Evolutionary conservation across 2,888 invertebrate genomes (phyloP).

Genomic region (Urechis unicinctus): DNA sequence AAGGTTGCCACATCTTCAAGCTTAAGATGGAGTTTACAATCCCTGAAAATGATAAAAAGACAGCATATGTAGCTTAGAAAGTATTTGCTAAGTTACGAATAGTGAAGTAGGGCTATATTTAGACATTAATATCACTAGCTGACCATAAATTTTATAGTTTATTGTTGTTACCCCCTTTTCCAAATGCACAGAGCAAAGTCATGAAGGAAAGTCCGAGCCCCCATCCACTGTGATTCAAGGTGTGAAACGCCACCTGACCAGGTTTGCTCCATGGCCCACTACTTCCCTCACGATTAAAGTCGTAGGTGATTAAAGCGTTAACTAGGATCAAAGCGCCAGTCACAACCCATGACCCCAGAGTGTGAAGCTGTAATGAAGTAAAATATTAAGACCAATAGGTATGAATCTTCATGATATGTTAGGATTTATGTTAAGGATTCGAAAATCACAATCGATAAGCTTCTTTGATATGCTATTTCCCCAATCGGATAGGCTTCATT

Average conservation of each 20-base stretch:
- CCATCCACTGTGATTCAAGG: constrained; percentile 10
- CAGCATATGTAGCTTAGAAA: constrained; percentile 2
- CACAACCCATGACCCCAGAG: constrained; percentile 5
- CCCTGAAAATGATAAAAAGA: constrained; percentile 4
- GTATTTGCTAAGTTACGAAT: background rate
- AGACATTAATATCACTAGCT: background rate
- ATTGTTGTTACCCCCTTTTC: constrained; percentile 9
- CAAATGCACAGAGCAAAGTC: constrained; percentile 10
- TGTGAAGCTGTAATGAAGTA: constrained; percentile 4
- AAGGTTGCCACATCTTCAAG: constrained; percentile 9
- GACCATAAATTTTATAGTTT: background rate
- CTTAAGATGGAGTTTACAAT: constrained; percentile 5
- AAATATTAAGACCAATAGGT: background rate
- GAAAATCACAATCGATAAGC: no score
- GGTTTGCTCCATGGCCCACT: constrained; percentile 5
- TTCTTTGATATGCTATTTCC: no score
- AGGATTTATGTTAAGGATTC: no score
- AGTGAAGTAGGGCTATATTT: background rate
- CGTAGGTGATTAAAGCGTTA: constrained; percentile 3
- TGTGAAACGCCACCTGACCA: constrained; percentile 12
- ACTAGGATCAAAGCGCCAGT: background rate
- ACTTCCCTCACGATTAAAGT: background rate
- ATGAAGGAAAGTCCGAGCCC: constrained; percentile 15
- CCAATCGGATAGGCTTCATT: no score
- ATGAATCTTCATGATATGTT: no score